A percentile compares a stretch with the other conserved stretches of the same genome.
Evolutionary conservation across 2,113 vertebrate genomes (phyloP).

Genomic region (Leptobrachium ailaonicum): DNA sequence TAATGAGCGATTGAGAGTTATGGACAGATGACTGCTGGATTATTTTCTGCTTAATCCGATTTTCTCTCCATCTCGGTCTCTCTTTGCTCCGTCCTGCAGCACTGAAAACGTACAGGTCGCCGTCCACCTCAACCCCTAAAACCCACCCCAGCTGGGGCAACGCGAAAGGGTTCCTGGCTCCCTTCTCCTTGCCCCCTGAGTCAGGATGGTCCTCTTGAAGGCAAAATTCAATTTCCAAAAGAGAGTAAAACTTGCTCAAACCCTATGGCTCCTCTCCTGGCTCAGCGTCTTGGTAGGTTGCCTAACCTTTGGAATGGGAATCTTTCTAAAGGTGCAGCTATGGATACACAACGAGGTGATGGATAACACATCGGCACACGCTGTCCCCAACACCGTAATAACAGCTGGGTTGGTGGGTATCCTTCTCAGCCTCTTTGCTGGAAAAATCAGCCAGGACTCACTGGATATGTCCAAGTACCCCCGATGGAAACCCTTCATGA

Average conservation of each 20-base stretch:
- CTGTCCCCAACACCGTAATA: conserved; percentile 77
- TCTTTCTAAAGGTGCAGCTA: conserved; percentile 77
- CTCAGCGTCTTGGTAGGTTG: conserved; percentile 68
- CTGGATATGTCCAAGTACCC: conserved; percentile 71
- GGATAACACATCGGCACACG: conserved; percentile 75
- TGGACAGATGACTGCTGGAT: conserved; percentile 37
- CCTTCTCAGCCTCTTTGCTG: conserved; percentile 71
- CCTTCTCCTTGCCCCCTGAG: conserved; percentile 35
- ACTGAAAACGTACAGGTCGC: conserved; percentile 14
- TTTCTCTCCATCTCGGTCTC: conserved; percentile 24
- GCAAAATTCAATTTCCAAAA: conserved; percentile 74
- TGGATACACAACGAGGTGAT: conserved; percentile 74
- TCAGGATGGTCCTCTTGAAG: conserved; percentile 68
- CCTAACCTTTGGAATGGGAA: conserved; percentile 71
- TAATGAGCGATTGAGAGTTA: conserved; percentile 34
- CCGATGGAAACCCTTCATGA: conserved; percentile 70
- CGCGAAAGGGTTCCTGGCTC: conserved; percentile 6
- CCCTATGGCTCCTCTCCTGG: conserved; percentile 78
- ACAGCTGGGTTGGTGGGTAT: conserved; percentile 74
- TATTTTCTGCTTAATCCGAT: conserved; percentile 34
- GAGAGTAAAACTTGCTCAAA: conserved; percentile 75
- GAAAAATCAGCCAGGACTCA: conserved; percentile 74
- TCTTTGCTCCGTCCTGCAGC: conserved; percentile 2
- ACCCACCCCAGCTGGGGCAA: conserved; percentile 18
- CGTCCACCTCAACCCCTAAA: conserved; percentile 3